Conservation (phyloP, 1,140 invertebrate genomes). For the Maniola jurtina region DNA sequence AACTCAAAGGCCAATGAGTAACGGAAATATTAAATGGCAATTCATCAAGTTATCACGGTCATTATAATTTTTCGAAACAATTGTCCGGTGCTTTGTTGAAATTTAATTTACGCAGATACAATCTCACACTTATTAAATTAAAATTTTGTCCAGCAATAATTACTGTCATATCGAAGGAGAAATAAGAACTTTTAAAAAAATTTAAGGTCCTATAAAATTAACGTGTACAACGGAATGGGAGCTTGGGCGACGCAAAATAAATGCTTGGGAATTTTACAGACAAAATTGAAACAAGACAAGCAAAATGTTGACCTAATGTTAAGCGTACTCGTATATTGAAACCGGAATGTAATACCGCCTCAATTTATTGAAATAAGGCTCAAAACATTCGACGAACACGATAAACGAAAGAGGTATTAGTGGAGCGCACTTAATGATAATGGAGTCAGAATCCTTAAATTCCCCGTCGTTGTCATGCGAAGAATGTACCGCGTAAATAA, state of each 20-base stretch:
- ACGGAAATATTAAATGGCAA: slow-evolving; percentile 14
- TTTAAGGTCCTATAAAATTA: slow-evolving; percentile 11
- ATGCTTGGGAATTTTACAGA: not conserved
- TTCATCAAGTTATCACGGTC: slow-evolving; percentile 10
- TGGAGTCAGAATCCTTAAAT: slow-evolving; percentile 45
- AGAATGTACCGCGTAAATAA: slow-evolving; percentile 66
- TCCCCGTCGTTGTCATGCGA: slow-evolving; percentile 51
- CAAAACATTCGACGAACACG: slow-evolving; percentile 24
- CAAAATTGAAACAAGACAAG: slow-evolving; percentile 9
- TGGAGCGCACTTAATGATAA: slow-evolving; percentile 54
- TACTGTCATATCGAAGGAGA: not conserved
- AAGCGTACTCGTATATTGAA: slow-evolving; percentile 21
- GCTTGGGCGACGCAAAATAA: slow-evolving; percentile 1
- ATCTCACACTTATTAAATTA: not conserved
- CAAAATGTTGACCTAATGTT: slow-evolving; percentile 13
- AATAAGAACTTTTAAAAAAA: not conserved
- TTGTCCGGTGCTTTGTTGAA: not conserved
- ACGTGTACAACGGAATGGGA: not conserved
- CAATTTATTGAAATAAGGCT: slow-evolving; percentile 39
- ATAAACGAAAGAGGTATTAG: slow-evolving; percentile 29
- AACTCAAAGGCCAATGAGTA: slow-evolving; percentile 28
- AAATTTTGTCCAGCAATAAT: not conserved
- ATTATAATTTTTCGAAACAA: slow-evolving; percentile 4
- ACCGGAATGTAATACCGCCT: slow-evolving; percentile 24
- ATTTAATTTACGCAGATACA: not conserved